Base-by-base conservation (phyloP, 2,797 vertebrate genomes). In the Petrocephalus schoutedeni region DNA sequence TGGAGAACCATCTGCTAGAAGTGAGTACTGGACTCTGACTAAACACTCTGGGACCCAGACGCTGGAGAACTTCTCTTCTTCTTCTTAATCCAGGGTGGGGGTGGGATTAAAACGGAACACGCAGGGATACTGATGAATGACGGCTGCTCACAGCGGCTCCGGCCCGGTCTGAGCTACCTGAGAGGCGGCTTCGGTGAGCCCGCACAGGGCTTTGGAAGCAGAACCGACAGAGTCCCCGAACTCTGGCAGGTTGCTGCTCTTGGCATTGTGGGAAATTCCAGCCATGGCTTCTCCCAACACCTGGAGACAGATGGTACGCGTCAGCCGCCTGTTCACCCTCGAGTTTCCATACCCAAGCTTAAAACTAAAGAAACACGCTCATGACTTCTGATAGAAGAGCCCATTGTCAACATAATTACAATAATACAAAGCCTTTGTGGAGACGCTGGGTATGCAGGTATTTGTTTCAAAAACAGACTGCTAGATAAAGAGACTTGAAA, bases 231-330 rank as follows among this genome's bases (percentile, higher is more conserved):
- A 97, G 0, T 99, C 97, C 0, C 98, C 98, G 1, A 99, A 99
- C 91, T 99, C 98, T 0, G 97, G 97, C 88, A 99, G 93, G 91
- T 98, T 98, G 87, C 98, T 98, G 88, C 98, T 99, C 94, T 99
- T 99, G 91, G 98, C 98, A 3, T 99, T 97, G 93, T 99, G 97
- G 64, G 98, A 99, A 92, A 99, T 99, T 9, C 98, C 98, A 1
- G 98, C 97, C 97, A 99, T 99, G 90, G 98, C 98, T 89, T 99
- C 98, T 0, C 98, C 98, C 41, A 99, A 95, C 45, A 99, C 95
- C 98, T 99, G 89, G 2, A 84, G n/a, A 80, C 0, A 85, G 7
- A 80, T 23, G 10, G 3, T 4, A 10, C 19, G 23, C 8, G 53
- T 53, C 9, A 5, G n/a, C 9, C n/a, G 21, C 19, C 45, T 9